Percentiles rank a stretch among this genome's conserved stretches.
Conservation (phyloP, 2,113 vertebrate genomes). For the Zonotrichia leucophrys region DNA sequence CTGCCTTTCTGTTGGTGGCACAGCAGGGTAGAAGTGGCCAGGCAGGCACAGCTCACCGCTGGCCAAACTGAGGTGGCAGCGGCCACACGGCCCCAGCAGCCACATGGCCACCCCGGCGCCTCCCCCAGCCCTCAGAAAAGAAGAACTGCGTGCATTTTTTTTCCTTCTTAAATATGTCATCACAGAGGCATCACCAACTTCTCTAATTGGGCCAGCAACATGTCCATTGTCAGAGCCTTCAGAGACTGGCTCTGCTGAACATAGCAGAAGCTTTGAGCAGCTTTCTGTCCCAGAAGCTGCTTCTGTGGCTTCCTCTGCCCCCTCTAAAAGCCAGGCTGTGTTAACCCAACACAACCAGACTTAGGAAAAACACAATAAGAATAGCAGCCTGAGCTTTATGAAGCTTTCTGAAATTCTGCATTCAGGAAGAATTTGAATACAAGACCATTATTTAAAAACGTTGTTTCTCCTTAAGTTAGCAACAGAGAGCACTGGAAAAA, state of each 20-base stretch:
- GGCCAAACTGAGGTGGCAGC: neutral
- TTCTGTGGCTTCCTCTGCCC: neutral
- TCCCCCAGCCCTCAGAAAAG: neutral
- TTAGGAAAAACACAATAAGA: neutral
- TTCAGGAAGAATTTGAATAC: neutral
- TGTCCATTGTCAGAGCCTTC: neutral
- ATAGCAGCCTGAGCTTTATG: neutral
- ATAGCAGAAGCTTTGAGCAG: neutral
- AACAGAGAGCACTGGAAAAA: neutral
- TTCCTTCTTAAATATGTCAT: neutral
- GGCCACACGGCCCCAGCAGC: rapidly evolving
- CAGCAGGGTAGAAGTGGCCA: no score
- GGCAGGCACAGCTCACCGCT: neutral
- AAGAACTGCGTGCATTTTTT: rapidly evolving
- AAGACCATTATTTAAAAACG: neutral
- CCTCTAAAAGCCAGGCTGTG: neutral
- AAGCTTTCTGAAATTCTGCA: neutral
- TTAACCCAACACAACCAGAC: neutral
- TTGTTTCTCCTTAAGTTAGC: neutral
- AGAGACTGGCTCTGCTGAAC: neutral
- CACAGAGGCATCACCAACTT: neutral
- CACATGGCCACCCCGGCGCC: rapidly evolving
- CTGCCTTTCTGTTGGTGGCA: neutral
- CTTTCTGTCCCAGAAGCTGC: neutral
- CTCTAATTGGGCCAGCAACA: no score